phyloP scores from a whole-genome alignment of 2,797 vertebrate genomes.

The Tamandua tetradactyla region DNA sequence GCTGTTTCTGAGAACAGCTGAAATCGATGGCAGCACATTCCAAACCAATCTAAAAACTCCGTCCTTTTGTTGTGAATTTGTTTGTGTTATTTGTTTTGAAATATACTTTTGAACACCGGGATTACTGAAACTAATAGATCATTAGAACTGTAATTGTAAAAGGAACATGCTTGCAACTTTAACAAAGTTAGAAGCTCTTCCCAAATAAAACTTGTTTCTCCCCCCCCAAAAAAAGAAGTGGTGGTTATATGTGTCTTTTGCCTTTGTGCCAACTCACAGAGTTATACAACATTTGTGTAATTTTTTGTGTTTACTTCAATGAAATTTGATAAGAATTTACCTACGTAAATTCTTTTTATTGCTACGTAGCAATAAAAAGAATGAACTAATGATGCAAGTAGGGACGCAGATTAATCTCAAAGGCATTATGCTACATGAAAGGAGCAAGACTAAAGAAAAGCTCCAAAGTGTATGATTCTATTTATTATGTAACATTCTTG shows the following conservation, averaged over 20 bases:
- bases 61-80: constrained; percentile 1
- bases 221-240: too few species aligned
- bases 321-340: background rate
- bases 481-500: background rate
- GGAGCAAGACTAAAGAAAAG: background rate
- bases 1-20: background rate
- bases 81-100: constrained; percentile 46
- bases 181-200: constrained; percentile 77
- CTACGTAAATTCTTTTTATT: too few species aligned
- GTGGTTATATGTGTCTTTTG: background rate
- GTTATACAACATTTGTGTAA: background rate
- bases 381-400: background rate
- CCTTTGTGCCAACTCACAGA: background rate
- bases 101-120: constrained; percentile 23
- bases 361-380: background rate
- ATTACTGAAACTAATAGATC: constrained; percentile 50
- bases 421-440: background rate
- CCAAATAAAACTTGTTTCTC: constrained; percentile 82
- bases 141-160: constrained; percentile 58
- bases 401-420: background rate
- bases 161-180: constrained; percentile 60
- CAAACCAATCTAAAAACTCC: background rate
- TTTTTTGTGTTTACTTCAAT: background rate
- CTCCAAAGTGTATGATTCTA: background rate
- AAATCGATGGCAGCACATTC: background rate